Evolutionary conservation across 2,888 invertebrate genomes (phyloP).

Genomic region (Pyrgus malvae): DNA sequence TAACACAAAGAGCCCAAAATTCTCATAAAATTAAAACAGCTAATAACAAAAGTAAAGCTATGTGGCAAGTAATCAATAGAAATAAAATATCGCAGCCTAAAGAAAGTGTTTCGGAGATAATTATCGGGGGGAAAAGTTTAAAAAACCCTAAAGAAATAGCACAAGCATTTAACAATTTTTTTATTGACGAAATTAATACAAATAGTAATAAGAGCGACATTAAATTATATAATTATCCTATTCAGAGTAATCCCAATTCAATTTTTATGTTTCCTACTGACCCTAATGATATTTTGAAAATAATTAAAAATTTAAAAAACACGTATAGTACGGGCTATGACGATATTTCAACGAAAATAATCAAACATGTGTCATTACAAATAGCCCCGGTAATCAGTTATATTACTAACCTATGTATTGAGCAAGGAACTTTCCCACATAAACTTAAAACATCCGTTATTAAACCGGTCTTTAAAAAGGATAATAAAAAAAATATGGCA

Average conservation of each 20-base stretch:
- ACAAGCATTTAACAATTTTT: neutral
- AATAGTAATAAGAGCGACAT: neutral
- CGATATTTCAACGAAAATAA: neutral
- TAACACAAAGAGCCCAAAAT: neutral
- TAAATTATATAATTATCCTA: neutral
- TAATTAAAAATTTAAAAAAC: neutral
- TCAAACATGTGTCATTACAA: neutral
- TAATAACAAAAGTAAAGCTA: neutral
- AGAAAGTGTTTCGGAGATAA: neutral
- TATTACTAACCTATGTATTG: neutral
- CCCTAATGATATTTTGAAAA: neutral
- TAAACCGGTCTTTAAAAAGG: neutral
- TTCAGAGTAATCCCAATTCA: neutral
- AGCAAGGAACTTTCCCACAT: neutral
- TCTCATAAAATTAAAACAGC: neutral
- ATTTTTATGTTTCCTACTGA: neutral
- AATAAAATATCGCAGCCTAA: neutral
- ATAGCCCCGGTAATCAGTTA: neutral
- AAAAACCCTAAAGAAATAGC: neutral
- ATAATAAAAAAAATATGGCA: neutral
- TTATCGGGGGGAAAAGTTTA: neutral
- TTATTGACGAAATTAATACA: neutral
- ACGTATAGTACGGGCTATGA: neutral
- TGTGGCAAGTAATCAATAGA: neutral
- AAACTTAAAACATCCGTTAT: neutral